Conservation (phyloP, 2,797 vertebrate species). For the Sternotherus odoratus region DNA sequence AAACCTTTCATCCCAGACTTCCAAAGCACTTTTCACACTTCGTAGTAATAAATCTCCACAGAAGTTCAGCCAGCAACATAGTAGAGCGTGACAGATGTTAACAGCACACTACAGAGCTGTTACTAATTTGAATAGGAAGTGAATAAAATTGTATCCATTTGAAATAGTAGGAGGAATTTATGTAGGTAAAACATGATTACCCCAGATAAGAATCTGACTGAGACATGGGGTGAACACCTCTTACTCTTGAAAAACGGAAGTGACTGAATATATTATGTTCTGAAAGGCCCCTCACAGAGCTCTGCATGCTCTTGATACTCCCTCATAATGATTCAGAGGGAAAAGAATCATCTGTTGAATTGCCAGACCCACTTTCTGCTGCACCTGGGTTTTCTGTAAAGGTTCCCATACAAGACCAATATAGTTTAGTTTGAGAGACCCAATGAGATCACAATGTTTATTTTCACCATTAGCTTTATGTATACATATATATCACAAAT, state of each 20-base stretch:
- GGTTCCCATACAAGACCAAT: background rate
- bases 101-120: background rate
- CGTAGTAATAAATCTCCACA: background rate
- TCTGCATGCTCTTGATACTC: slow-evolving; percentile 10
- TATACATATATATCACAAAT: background rate
- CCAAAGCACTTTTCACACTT: rapidly evolving
- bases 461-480: background rate
- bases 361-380: background rate
- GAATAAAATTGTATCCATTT: background rate
- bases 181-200: background rate
- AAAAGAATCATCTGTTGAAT: background rate
- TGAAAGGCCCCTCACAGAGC: slow-evolving; percentile 6
- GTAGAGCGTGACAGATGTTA: background rate
- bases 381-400: background rate
- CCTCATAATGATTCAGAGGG: slow-evolving; percentile 15
- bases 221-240: background rate
- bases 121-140: background rate
- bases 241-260: background rate
- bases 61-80: background rate
- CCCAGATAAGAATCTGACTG: background rate
- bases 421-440: background rate
- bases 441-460: background rate
- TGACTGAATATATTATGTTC: background rate
- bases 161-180: background rate
- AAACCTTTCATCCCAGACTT: background rate